Evolutionary conservation across 2,888 invertebrate species (phyloP), one percentile per base, ranked within the genome.

Genomic region (Baccha elongata): DNA sequence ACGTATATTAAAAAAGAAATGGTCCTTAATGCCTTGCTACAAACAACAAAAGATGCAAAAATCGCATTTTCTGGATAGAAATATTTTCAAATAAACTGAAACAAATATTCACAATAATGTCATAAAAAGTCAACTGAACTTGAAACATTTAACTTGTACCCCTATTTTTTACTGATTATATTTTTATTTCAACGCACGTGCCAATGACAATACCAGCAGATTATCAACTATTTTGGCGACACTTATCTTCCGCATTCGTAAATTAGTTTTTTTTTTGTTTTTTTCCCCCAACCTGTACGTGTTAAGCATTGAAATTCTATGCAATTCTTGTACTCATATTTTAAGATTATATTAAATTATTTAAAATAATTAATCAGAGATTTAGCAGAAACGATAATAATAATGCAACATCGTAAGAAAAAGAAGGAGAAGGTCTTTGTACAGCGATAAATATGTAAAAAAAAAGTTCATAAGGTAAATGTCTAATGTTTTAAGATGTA

Each of bases 241-340:
- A 67, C 29, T 46, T 46, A 58, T 79, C 79, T 79, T 79, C 79
- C 79, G 79, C 79, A 79, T 79, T 79, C 79, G 32, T 68, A 62
- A 23, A 55, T 55, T 58, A 23, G 15, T 46, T 52, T 7, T 8
- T 50, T 60, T 10, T 11, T 62, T 52, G 55, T 71, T 53, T 71
- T 55, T 48, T 71, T 50, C 48, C 23, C 23, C 7, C 0, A 55
- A 48, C 17, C 19, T 10, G 53, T 55, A 79, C 79, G 79, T 79
- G 79, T 40, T 55, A 7, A 55, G 60, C 67, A 79, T 79, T 73
- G 11, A 48, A 53, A 79, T 73, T 79, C 46, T 62, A 44, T 75
- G 67, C 26, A 52, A 60, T 7, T 42, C 58, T 53, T 44, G 55
- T 32, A 42, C 19, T 5, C n/a, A 35, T n/a, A 26, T 26, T 15